Evolutionary conservation across 2,888 invertebrate species (phyloP), one percentile per base, ranked within the genome.

Genomic region (Zaprionus bogoriensis): DNA sequence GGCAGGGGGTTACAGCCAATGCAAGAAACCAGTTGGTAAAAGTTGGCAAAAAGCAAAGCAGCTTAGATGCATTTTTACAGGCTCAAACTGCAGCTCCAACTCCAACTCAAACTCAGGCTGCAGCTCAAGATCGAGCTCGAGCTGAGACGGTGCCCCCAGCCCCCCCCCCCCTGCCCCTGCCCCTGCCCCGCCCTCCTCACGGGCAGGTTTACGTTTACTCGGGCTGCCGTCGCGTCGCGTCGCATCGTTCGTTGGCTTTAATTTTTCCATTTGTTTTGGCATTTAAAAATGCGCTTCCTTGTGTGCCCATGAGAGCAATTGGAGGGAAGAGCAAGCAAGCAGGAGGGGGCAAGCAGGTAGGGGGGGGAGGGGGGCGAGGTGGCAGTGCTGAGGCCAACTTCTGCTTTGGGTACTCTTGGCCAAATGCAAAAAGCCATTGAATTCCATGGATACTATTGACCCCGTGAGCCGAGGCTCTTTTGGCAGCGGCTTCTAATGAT

Each of bases 61-160:
- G 88, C 87, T 87, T 88, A 87, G 88, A 88, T 88, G 82, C 87
- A 87, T 80, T 85, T 88, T 69, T 67, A 72, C 74, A 79, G 81
- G 14, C 19, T 50, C 3, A 4, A 23, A 6, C 23, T 23, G 23
- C 6, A 23, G 23, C 23, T 23, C 38, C 20, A 38, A 17, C 38
- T 19, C 19, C 2, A 7, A 19, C 38, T 38, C 20, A n/a, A 5
- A 20, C 39, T 12, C 5, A n/a, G 20, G 39, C 39, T 41, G 39
- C 3, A 20, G 20, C 39, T 41, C n/a, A 10, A 32, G 14, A n/a
- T n/a, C n/a, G n/a, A 27, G 27, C 27, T 27, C 9, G 6, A 27
- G 10, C 27, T 22, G 39, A n/a, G 22, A n/a, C 39, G 17, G 17
- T 38, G 17, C 20, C 39, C n/a, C 22, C n/a, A n/a, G 22, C 19